phyloP scores from a whole-genome alignment of 2,113 vertebrate species.

The Aegithalos caudatus region DNA sequence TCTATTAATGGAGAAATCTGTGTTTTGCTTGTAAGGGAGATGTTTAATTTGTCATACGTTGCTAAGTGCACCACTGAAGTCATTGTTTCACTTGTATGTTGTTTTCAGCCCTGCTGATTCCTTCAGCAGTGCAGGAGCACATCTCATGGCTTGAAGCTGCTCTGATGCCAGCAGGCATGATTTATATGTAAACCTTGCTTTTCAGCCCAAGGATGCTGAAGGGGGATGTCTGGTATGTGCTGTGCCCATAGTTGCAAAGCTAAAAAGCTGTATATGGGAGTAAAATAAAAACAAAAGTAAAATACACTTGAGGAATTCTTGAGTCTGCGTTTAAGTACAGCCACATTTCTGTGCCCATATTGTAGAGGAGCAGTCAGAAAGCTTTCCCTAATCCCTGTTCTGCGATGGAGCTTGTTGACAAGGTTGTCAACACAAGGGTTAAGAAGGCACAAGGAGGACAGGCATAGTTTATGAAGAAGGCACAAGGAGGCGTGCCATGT shows the following conservation, averaged over 20 bases:
- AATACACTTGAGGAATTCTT: background rate
- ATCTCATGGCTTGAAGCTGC: background rate
- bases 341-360: fast-evolving
- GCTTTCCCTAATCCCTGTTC: background rate
- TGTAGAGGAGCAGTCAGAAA: background rate
- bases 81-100: background rate
- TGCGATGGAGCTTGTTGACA: background rate
- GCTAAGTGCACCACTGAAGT: background rate
- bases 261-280: background rate
- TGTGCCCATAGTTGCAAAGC: background rate
- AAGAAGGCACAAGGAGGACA: background rate
- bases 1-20: background rate
- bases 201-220: background rate
- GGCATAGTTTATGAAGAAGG: no score
- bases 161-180: background rate
- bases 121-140: background rate
- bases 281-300: background rate
- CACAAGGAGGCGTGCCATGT: fast-evolving
- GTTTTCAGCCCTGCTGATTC: background rate
- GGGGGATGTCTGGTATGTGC: no score
- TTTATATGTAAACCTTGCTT: background rate
- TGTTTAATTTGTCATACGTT: background rate
- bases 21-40: background rate
- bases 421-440: background rate
- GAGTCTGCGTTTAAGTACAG: fast-evolving